A percentile compares a stretch with the other conserved stretches of the same genome.
These are phyloP conservation scores for Cosmopolites sordidus DNA, from an alignment of 2,888 invertebrate species.

Conservation along the genomic window DNA sequence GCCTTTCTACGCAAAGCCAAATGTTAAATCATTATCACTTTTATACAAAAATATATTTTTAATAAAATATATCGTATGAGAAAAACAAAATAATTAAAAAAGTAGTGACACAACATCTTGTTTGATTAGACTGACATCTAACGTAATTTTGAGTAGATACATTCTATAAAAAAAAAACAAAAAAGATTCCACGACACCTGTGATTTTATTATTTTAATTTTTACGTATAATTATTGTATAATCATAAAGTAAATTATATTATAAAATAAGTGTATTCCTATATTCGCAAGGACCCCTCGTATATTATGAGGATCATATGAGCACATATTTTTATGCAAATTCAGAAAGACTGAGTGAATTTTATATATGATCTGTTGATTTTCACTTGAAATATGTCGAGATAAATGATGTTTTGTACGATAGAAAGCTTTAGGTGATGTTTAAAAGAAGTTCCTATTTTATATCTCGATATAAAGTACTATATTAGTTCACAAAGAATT, in stretches of 20 bases:
- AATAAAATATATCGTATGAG: constrained; percentile 8
- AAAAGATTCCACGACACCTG: constrained; percentile 51
- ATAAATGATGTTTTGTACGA: constrained; percentile 50
- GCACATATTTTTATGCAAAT: constrained; percentile 53
- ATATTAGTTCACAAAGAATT: constrained; percentile 47
- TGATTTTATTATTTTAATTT: constrained; percentile 51
- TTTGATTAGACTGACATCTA: constrained; percentile 30
- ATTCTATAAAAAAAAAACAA: constrained; percentile 43
- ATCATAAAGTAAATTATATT: constrained; percentile 40
- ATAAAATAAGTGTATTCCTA: constrained; percentile 42
- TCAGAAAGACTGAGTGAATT: constrained; percentile 54
- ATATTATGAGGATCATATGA: constrained; percentile 49
- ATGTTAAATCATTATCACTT: constrained; percentile 13
- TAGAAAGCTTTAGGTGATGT: constrained; percentile 52
- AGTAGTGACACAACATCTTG: constrained; percentile 12
- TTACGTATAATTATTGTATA: constrained; percentile 43
- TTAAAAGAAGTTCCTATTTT: constrained; percentile 52
- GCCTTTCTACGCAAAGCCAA: constrained; percentile 6
- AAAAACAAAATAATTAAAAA: constrained; percentile 8
- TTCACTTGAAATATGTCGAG: constrained; percentile 49
- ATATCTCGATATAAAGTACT: constrained; percentile 48
- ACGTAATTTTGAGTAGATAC: constrained; percentile 45
- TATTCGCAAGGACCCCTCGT: constrained; percentile 48
- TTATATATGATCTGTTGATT: constrained; percentile 52
- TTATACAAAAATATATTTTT: constrained; percentile 20